A percentile compares a stretch with the other conserved stretches of the same genome.
phyloP scores from a whole-genome alignment of 2,797 vertebrate genomes.

The Brachyrhaphis roseni region DNA sequence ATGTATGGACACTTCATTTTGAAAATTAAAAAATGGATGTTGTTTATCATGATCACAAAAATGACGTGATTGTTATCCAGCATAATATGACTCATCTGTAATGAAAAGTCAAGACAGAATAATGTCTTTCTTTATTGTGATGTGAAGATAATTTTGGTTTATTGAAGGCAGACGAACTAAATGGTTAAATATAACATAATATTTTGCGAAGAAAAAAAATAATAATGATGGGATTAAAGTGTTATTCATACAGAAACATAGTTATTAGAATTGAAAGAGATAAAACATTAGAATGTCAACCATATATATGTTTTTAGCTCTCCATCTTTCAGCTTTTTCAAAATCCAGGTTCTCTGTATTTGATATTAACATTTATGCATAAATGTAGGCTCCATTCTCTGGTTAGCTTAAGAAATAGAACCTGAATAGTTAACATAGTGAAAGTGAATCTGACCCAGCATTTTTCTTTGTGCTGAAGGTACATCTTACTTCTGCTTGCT shows the following conservation, averaged over 20 bases:
- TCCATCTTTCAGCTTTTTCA: not conserved
- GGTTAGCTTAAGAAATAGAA: conserved; percentile 29
- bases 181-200: not conserved
- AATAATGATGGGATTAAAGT: not conserved
- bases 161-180: not conserved
- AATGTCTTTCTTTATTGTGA: not conserved
- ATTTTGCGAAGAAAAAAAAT: not conserved
- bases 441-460: conserved; percentile 52
- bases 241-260: not conserved
- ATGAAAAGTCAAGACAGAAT: not conserved
- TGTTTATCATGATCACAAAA: not conserved
- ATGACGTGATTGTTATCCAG: not conserved
- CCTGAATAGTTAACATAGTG: conserved; percentile 40
- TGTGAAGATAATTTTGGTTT: not conserved
- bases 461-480: conserved; percentile 50
- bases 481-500: conserved; percentile 46
- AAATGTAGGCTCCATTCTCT: conserved; percentile 20
- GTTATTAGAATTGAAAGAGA: not conserved
- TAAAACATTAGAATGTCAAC: not conserved
- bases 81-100: not conserved
- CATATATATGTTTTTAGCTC: not conserved
- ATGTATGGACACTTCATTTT: not conserved
- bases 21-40: not conserved
- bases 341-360: not conserved
- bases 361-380: not conserved